Evolutionary conservation across 2,888 invertebrate species (phyloP).

Genomic region (Chydorus sphaericus): DNA sequence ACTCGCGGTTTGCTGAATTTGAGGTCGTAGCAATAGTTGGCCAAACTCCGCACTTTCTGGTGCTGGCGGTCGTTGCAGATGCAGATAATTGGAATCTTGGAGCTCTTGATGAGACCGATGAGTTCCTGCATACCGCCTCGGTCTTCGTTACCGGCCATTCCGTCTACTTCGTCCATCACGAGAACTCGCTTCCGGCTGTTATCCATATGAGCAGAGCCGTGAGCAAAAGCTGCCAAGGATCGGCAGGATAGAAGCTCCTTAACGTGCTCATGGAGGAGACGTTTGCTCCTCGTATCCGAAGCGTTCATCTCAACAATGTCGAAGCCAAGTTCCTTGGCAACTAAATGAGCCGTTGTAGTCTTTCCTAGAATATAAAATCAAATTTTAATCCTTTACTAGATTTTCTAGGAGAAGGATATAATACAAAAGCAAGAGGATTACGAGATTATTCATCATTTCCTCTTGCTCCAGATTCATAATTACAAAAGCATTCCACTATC

Average conservation of each 20-base stretch:
- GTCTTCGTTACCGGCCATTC: constrained; percentile 99
- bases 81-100: constrained; percentile 80
- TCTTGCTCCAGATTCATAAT: too few relatives aligned
- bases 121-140: constrained; percentile 92
- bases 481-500: too few relatives aligned
- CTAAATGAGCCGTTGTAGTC: constrained; percentile 76
- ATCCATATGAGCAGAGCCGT: constrained; percentile 33
- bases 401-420: too few relatives aligned
- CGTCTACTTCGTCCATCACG: constrained; percentile 99
- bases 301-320: constrained; percentile 92
- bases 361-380: constrained; percentile 38
- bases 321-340: constrained; percentile 75
- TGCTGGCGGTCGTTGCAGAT: constrained; percentile 96
- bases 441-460: too few relatives aligned
- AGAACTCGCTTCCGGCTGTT: constrained; percentile 55
- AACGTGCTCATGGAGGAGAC: constrained; percentile 66
- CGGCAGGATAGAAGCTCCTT: constrained; percentile 62
- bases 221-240: constrained; percentile 53
- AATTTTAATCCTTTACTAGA: too few relatives aligned
- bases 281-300: constrained; percentile 87
- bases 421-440: too few relatives aligned
- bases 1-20: constrained; percentile 67
- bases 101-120: constrained; percentile 72
- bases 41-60: constrained; percentile 79
- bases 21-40: constrained; percentile 88